Evolutionary conservation across 2,797 vertebrate species (phyloP), one percentile per base, ranked within the genome.

Genomic region (Enteromius viviparus): DNA sequence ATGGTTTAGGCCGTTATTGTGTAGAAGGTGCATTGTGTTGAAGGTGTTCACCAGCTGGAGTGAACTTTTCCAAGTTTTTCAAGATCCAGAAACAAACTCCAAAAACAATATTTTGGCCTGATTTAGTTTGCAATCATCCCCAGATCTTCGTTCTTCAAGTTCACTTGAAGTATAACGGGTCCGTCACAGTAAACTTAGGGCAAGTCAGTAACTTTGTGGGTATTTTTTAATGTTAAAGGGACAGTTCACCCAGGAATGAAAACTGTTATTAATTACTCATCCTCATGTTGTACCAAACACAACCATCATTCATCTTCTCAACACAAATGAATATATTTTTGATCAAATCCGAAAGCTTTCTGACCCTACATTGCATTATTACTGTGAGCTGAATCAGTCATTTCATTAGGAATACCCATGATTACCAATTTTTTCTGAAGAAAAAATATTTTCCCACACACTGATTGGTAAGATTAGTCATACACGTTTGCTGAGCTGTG

Each of bases 11-110:
- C 51, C 1, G 2, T 12, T 75, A 23, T 64, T 64, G 14, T 74
- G 69, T 26, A 37, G 60, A 32, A 64, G 60, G 26, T 32, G 26
- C 15, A 29, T 17, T 32, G 62, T 19, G 15, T 64, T 64, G 62
- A 64, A 64, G 62, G 62, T 64, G 60, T 32, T 64, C 60, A 64
- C 60, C 60, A 64, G 60, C 60, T 64, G 60, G 26, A 64, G 26
- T 8, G 3, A 32, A 32, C 6, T 64, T 64, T 64, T 64, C 17
- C 6, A 64, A 64, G 26, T 64, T 64, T 64, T 64, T 32, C 6
- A 64, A 64, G 26, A 29, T 64, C 23, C 14, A 64, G 26, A 32
- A 64, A 3, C 26, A 32, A 64, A 64, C 29, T 64, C 29, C 62
- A 64, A 64, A 64, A 64, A 64, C 60, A 64, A 32, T 32, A 64